These are phyloP conservation scores for Todiramphus chloris DNA, from an alignment of 2,113 vertebrate species.

Conservation along the genomic window DNA sequence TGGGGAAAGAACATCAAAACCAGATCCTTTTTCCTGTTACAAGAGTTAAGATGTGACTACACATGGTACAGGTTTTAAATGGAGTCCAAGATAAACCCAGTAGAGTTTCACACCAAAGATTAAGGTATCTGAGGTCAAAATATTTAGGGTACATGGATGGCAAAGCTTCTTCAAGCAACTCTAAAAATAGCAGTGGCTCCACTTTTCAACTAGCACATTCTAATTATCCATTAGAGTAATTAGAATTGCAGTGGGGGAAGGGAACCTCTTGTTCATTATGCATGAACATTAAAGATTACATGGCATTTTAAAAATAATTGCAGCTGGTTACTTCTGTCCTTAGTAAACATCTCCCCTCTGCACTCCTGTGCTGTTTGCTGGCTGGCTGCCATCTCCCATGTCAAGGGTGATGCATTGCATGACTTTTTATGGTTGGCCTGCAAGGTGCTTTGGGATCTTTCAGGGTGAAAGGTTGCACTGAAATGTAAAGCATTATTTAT, in stretches of 20 bases:
- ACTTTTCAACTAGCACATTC: neutral
- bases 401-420: neutral
- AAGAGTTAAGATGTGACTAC: neutral
- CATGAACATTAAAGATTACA: neutral
- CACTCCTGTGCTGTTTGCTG: neutral
- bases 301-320: neutral
- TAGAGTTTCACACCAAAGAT: neutral
- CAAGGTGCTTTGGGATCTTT: conserved; percentile 1
- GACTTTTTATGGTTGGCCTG: neutral
- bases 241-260: neutral
- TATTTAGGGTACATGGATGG: neutral
- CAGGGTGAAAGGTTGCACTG: neutral
- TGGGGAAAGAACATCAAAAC: neutral
- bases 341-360: neutral
- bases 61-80: neutral
- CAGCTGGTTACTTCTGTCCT: conserved; percentile 8
- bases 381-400: neutral
- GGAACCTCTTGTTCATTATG: neutral
- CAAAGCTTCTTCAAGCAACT: neutral
- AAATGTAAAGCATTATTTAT: neutral
- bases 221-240: neutral
- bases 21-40: neutral
- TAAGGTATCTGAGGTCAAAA: neutral
- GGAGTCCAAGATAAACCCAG: neutral
- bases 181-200: neutral